Evolutionary conservation across 1,140 invertebrate genomes (phyloP).

Genomic region (Teleogryllus occipitalis): DNA sequence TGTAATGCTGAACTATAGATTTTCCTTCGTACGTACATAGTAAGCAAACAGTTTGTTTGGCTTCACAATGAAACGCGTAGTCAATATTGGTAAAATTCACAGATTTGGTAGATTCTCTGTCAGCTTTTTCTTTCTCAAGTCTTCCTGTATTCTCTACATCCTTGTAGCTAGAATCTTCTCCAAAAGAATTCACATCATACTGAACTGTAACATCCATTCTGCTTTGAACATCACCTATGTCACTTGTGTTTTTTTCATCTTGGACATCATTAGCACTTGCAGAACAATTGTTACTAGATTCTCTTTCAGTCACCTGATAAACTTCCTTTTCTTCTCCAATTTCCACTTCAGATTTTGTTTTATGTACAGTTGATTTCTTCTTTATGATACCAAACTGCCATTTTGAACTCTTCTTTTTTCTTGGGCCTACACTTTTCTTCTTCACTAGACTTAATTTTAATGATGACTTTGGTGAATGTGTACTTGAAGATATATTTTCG

Average conservation of each 20-base stretch:
- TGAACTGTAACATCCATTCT: too few relatives aligned
- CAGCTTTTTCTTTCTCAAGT: too few relatives aligned
- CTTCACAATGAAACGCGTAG: neutral
- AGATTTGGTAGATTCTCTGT: too few relatives aligned
- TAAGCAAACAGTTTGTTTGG: slow-evolving; percentile 38
- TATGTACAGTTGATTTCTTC: slow-evolving; percentile 19
- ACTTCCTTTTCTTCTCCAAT: neutral
- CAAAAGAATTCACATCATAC: too few relatives aligned
- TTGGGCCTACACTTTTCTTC: slow-evolving; percentile 19
- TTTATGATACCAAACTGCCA: slow-evolving; percentile 36
- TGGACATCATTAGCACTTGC: too few relatives aligned
- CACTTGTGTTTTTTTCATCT: too few relatives aligned
- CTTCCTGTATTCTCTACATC: too few relatives aligned
- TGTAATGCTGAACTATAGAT: slow-evolving; percentile 57
- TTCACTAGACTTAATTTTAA: slow-evolving; percentile 22
- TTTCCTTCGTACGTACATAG: slow-evolving; percentile 49
- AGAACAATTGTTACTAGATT: too few relatives aligned
- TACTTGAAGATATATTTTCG: slow-evolving; percentile 33
- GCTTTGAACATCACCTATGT: too few relatives aligned
- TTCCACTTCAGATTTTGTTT: neutral
- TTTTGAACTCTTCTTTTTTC: slow-evolving; percentile 34
- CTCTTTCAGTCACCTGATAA: neutral
- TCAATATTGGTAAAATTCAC: slow-evolving; percentile 21
- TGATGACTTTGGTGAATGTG: slow-evolving; percentile 25
- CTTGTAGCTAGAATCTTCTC: too few relatives aligned